A percentile compares a stretch with the other conserved stretches of the same genome.
Conservation (phyloP, 2,797 vertebrate genomes). For the Hydrophis major region DNA sequence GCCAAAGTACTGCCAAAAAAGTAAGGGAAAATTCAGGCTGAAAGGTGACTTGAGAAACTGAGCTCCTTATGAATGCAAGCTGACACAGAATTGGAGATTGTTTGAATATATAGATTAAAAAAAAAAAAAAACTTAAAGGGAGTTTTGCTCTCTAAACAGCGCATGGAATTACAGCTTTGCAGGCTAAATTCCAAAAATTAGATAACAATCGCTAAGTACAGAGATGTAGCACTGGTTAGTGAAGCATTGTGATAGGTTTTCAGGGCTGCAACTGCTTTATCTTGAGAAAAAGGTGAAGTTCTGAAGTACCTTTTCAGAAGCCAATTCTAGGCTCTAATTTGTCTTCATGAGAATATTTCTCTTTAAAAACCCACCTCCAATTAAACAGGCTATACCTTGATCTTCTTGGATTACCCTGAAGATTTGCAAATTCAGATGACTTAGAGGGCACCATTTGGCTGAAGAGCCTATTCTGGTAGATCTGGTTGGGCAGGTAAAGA, state of each 20-base stretch:
- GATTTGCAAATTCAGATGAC: background rate
- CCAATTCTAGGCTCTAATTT: background rate
- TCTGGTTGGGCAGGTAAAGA: background rate
- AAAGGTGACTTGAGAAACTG: background rate
- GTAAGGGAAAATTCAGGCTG: background rate
- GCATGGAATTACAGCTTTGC: background rate
- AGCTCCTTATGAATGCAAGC: background rate
- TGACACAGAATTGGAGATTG: background rate
- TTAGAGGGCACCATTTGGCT: background rate
- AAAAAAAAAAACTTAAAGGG: background rate
- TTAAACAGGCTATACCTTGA: background rate
- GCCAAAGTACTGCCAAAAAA: background rate
- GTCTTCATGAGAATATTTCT: background rate
- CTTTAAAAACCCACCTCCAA: background rate
- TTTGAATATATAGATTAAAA: background rate
- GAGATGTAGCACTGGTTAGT: background rate
- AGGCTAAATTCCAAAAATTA: background rate
- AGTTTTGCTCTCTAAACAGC: background rate
- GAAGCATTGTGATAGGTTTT: background rate
- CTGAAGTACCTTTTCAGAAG: background rate
- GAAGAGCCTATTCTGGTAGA: background rate
- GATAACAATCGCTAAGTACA: background rate
- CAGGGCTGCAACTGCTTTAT: background rate
- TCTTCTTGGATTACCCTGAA: background rate
- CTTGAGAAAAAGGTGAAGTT: background rate